These are phyloP conservation scores for Lepidocyrtoides sp. DNA, from an alignment of 2,888 invertebrate genomes.

Conservation along the genomic window DNA sequence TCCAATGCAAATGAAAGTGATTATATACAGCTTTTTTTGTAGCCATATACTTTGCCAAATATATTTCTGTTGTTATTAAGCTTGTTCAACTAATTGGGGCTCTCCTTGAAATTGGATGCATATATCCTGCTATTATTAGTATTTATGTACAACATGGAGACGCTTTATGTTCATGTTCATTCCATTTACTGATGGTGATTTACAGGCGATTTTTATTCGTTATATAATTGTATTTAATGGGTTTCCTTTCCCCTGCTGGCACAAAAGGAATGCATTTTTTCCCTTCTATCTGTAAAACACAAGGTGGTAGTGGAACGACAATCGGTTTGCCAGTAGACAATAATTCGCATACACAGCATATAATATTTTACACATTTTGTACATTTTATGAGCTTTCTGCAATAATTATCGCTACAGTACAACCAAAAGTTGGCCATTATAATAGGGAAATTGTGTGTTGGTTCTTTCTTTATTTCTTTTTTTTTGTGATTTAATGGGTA, in stretches of 20 bases:
- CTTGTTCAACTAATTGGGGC: neutral
- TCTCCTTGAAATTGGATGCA: neutral
- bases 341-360: no score
- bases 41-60: no score
- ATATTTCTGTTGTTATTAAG: no score
- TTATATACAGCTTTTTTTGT: no score
- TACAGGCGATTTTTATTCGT: neutral
- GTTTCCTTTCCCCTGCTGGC: neutral
- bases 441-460: neutral
- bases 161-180: neutral
- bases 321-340: neutral
- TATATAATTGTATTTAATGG: constrained; percentile 22
- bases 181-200: neutral
- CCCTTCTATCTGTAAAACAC: no score
- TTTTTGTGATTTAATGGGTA: no score
- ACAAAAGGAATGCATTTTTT: neutral
- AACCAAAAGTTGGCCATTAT: neutral
- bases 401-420: neutral
- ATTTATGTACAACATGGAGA: neutral
- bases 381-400: neutral
- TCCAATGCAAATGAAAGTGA: no score
- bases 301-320: neutral
- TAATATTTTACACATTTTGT: no score
- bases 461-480: no score
- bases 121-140: neutral